These are phyloP conservation scores for Macrocentrus cingulum DNA, from an alignment of 1,140 invertebrate species.

Conservation along the genomic window DNA sequence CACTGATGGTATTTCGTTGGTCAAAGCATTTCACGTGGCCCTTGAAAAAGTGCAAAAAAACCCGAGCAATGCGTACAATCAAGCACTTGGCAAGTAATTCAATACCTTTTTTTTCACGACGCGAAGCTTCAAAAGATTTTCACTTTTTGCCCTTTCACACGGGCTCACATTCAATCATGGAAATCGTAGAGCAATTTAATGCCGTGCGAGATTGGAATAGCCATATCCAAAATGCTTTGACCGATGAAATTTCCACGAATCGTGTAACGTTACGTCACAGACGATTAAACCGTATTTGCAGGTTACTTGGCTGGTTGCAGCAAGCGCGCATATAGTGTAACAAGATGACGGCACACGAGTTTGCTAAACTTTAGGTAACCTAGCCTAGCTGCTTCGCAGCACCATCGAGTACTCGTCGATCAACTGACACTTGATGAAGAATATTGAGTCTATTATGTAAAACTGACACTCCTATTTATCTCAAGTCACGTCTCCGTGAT, in stretches of 20 bases:
- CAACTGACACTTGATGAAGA: not conserved
- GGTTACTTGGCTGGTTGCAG: not conserved
- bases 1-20: too few species aligned
- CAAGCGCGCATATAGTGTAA: not conserved
- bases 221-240: constrained; percentile 6
- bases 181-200: constrained; percentile 16
- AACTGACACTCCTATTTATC: not conserved
- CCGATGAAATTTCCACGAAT: not conserved
- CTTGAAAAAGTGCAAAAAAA: too few species aligned
- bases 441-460: not conserved
- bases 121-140: constrained; percentile 7
- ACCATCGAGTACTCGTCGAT: constrained; percentile 7
- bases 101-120: constrained; percentile 4
- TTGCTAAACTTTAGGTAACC: constrained; percentile 14
- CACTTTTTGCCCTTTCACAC: constrained; percentile 5
- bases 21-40: too few species aligned
- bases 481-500: not conserved
- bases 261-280: constrained; percentile 3
- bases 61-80: too few species aligned
- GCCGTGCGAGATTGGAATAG: not conserved
- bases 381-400: not conserved
- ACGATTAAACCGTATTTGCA: constrained; percentile 5
- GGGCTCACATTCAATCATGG: constrained; percentile 6
- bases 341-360: constrained; percentile 4
- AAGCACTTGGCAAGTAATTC: too few species aligned